Base-by-base conservation (phyloP, 2,797 vertebrate species). In the Premnoplex brunnescens region DNA sequence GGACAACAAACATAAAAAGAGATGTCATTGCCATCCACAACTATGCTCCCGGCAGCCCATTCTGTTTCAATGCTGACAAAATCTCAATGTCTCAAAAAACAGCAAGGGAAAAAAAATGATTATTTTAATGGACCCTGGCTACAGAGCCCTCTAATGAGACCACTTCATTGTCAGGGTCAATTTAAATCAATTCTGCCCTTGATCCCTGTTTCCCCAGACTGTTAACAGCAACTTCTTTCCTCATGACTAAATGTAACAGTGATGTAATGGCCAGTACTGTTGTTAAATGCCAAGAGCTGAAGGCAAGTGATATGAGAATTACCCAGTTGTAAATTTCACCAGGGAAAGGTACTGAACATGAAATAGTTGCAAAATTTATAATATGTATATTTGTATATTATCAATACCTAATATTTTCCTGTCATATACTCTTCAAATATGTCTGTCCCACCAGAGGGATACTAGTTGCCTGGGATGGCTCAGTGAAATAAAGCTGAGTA, bases 111-210 rank as follows among this genome's bases (percentile, higher is more conserved):
- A 88, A 74, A 62, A 36, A 60, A 0, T 54, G 1, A 77, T 22
- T 26, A 43, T 71, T 92, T 88, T 90, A 88, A 87, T 19, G n/a
- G 84, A 43, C 20, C 49, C 26, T 85, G 27, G 46, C 60, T 92
- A 74, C 56, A 71, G 67, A 92, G 27, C 63, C 49, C 51, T 93
- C 56, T 81, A 85, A 92, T 91, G 59, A 91, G 85, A 91, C 36
- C 20, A 66, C 32, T 74, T 27, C 12, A 32, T 60, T 78, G 28
- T 88, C 95, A 96, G 85, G 34, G 51, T 63, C 77, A 95, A 51
- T 94, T 95, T 91, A 92, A 94, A 95, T 86, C 63, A 69, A 85
- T 89, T 75, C 36, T 92, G 49, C 17, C 58, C 75, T 51, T 80
- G 93, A 91, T 82, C 30, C 18, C 13, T 59, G 24, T 62, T 69